Percentiles rank a stretch among this genome's conserved stretches.
phyloP scores from a whole-genome alignment of 1,140 invertebrate species.

The Drosophila nigrodunni region DNA sequence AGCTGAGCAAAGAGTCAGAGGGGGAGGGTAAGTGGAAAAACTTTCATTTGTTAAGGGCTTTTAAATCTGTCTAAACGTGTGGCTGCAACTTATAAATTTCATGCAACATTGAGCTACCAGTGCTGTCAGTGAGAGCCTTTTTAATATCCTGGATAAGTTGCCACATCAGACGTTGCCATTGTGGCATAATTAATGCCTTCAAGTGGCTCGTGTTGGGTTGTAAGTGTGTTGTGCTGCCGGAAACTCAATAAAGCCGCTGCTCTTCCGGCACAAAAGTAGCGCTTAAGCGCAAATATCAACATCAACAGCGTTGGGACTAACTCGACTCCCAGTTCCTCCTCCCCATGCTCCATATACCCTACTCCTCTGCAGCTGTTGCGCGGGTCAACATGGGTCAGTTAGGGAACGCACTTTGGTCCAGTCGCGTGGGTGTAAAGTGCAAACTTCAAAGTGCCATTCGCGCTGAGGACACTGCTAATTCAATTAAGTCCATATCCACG shows the following conservation, averaged over 20 bases:
- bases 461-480: constrained; percentile 73
- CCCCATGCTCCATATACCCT: neutral
- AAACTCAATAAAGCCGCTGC: constrained; percentile 68
- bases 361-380: neutral
- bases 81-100: constrained; percentile 56
- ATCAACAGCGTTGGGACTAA: constrained; percentile 13
- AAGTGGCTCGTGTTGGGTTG: constrained; percentile 32
- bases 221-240: constrained; percentile 38
- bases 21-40: neutral
- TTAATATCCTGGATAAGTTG: constrained; percentile 46
- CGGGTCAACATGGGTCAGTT: constrained; percentile 50
- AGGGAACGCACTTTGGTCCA: neutral
- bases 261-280: constrained; percentile 59
- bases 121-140: constrained; percentile 31
- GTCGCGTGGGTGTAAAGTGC: constrained; percentile 64
- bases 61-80: constrained; percentile 7
- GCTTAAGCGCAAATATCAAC: constrained; percentile 72
- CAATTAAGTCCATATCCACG: constrained; percentile 70
- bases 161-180: constrained; percentile 34
- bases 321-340: neutral
- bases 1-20: neutral
- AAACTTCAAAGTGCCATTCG: constrained; percentile 71
- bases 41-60: constrained; percentile 18
- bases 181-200: constrained; percentile 69
- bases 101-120: constrained; percentile 43